Evolutionary conservation across 2,113 vertebrate species (phyloP), one percentile per base, ranked within the genome.

Genomic region (Ploceus nigricollis): DNA sequence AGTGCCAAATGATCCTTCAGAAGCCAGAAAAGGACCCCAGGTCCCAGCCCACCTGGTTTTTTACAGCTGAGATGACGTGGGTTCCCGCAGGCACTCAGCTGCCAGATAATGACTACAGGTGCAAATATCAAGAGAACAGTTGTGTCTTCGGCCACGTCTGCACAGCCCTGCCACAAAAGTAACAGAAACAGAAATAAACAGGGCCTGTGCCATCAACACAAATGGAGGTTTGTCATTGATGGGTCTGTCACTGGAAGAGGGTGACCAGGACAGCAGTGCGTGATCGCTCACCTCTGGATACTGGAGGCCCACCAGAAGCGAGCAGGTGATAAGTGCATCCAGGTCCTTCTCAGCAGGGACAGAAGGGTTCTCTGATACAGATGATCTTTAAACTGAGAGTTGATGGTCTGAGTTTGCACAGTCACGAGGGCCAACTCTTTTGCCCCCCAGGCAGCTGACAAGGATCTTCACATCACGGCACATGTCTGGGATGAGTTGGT

Each of bases 91-190:
- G 25, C 24, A 21, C 64, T 83, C 53, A 11, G 64, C 51, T 61
- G 24, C 69, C 11, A 61, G 45, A 78, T 66, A 71, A 94, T 6
- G 42, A 64, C 24, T 31, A n/a, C 70, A 37, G 48, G 57, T 25
- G 42, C 48, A 82, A 60, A 88, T 21, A 23, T 35, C 35, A 45
- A 65, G 78, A 50, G 60, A 63, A 44, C 17, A 69, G 22, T 37
- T 82, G 76, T 89, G 96, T 31, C 37, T 77, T 65, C 37, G 70
- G 45, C 72, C 94, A 96, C 33, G 13, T 94, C 91, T 69, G 63
- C 82, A 80, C 33, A 79, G 75, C 33, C 40, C 37, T 31, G 53
- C 13, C 30, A 25, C 2, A 2, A n/a, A 76, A 53, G 35, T 3
- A 35, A 19, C n/a, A 86, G 47, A 39, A 70, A 48, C 5, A 37